phyloP scores from a whole-genome alignment of 2,888 invertebrate species.

The Thecocarcelia acutangulata region DNA sequence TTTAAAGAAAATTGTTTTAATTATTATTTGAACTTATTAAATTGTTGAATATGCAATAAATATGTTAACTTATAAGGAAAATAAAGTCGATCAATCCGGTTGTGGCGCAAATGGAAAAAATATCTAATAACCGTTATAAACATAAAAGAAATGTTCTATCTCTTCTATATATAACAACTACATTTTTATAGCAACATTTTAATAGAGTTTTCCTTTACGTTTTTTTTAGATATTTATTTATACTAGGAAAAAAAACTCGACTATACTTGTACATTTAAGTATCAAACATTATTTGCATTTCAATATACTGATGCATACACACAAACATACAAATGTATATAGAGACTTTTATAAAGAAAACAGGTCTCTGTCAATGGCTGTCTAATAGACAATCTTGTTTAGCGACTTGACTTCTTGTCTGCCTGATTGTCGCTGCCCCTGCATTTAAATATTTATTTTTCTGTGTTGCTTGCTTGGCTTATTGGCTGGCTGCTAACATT shows the following conservation, averaged over 20 bases:
- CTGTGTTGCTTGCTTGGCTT: slow-evolving; percentile 25
- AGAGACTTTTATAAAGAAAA: slow-evolving; percentile 53
- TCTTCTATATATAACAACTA: slow-evolving; percentile 1
- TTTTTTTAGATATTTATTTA: slow-evolving; percentile 21
- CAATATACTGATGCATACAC: too few species aligned
- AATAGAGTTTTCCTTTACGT: slow-evolving; percentile 43
- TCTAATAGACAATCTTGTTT: slow-evolving; percentile 34
- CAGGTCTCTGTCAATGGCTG: slow-evolving; percentile 65
- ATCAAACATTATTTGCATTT: slow-evolving; percentile 65
- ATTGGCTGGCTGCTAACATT: slow-evolving; percentile 13
- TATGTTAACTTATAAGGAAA: slow-evolving; percentile 33
- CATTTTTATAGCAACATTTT: slow-evolving; percentile 20
- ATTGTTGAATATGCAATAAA: slow-evolving; percentile 37
- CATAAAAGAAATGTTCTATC: not conserved
- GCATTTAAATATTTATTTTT: slow-evolving; percentile 2
- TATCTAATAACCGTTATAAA: slow-evolving; percentile 53
- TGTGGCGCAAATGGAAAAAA: slow-evolving; percentile 20
- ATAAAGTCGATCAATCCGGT: slow-evolving; percentile 33
- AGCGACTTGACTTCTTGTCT: slow-evolving; percentile 27
- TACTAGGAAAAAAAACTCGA: slow-evolving; percentile 30
- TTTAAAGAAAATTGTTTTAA: slow-evolving; percentile 9
- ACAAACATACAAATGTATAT: too few species aligned
- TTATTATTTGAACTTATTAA: slow-evolving; percentile 39
- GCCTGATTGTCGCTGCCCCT: slow-evolving; percentile 29
- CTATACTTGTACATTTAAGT: slow-evolving; percentile 15